phyloP scores from a whole-genome alignment of 2,888 invertebrate species.

The Allophyes oxyacanthae region DNA sequence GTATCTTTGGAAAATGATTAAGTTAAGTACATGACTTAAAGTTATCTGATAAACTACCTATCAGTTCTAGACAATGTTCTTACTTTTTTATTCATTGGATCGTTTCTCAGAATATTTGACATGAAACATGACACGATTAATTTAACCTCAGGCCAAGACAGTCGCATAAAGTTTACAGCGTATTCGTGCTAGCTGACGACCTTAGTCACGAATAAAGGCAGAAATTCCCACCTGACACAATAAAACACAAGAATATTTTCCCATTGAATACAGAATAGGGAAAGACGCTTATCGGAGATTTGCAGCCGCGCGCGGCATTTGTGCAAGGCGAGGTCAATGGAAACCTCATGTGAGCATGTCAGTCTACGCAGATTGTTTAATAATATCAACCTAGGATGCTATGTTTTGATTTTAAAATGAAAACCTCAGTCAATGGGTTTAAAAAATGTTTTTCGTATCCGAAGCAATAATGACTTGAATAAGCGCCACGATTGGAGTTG shows the following conservation, averaged over 20 bases:
- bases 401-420: too few species aligned
- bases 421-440: too few species aligned
- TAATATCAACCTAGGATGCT: slow-evolving; percentile 4
- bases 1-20: too few species aligned
- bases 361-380: slow-evolving; percentile 25
- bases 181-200: slow-evolving; percentile 27
- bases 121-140: slow-evolving; percentile 27
- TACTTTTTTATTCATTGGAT: slow-evolving; percentile 3
- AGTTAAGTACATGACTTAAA: too few species aligned
- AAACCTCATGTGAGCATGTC: slow-evolving; percentile 71
- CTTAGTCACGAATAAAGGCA: slow-evolving; percentile 22
- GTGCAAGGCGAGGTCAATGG: slow-evolving; percentile 68
- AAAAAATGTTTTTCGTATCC: too few species aligned
- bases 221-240: slow-evolving; percentile 30
- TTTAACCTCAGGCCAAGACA: slow-evolving; percentile 17
- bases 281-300: slow-evolving; percentile 64
- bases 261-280: slow-evolving; percentile 55
- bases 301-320: slow-evolving; percentile 60
- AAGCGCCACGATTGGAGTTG: too few species aligned
- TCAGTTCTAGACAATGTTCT: background rate
- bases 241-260: slow-evolving; percentile 31
- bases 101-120: background rate
- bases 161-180: slow-evolving; percentile 34
- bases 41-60: too few species aligned
- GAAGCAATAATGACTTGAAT: too few species aligned